Base-by-base conservation (phyloP, 2,113 vertebrate species). In the Pseudopodoces humilis region DNA sequence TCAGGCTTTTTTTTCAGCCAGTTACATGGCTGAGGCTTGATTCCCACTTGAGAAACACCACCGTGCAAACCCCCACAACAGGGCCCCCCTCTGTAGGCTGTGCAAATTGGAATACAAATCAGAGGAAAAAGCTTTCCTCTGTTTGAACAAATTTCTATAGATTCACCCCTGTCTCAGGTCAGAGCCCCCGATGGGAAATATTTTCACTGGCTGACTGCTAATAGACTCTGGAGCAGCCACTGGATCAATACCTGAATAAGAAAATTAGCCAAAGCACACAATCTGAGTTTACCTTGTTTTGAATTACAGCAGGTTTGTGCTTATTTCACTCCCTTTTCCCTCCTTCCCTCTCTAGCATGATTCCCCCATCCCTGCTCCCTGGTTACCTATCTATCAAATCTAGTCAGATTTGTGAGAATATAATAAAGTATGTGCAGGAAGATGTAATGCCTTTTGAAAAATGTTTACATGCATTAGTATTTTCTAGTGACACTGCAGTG, bases 91-190 rank as follows among this genome's bases (percentile, higher is more conserved):
- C 62, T 9, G 22, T 69, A 97, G 49, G 75, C 92, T 83, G 96
- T 97, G 97, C 97, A 98, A 98, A 98, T 97, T 97, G 97, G 97
- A 98, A 98, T 98, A 98, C 97, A 98, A 98, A 98, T 98, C 97
- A 98, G 97, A 98, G 95, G 95, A 86, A 98, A 98, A 95, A 96
- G 95, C 98, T 97, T 96, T 97, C 96, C 91, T 98, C 97, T 97
- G 97, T 98, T 98, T 97, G 97, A 98, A 98, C 98, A 98, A 98
- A 98, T 98, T 98, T 97, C 97, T 98, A 97, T 98, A 97, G 98
- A 98, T 98, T 96, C 98, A 97, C 98, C 97, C 96, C 96, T 75
- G 97, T 98, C 97, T 98, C 97, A 97, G 98, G 98, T 98, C 98
- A 98, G 98, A 97, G 95, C 98, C 97, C 97, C 78, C 79, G 67